These are phyloP conservation scores for Dolichallabes microphthalmus DNA, from an alignment of 2,113 vertebrate genomes.

Conservation along the genomic window DNA sequence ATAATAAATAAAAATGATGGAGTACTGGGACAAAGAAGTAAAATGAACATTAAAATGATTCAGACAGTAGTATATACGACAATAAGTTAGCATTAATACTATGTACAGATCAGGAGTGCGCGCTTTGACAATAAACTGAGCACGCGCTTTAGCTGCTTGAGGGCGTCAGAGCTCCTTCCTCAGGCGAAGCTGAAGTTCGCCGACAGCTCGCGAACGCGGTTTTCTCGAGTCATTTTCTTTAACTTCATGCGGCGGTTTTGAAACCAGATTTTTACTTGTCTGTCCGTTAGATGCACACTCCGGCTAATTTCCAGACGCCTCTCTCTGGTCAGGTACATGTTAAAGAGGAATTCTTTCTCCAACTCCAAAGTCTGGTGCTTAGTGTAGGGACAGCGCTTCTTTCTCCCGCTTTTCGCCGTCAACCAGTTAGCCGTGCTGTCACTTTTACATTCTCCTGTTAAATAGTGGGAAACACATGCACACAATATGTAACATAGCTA, in stretches of 20 bases:
- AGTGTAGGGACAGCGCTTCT: constrained; percentile 98
- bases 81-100: constrained; percentile 72
- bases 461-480: constrained; percentile 60
- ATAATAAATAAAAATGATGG: constrained; percentile 72
- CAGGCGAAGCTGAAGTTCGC: constrained; percentile 96
- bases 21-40: constrained; percentile 47
- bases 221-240: constrained; percentile 99
- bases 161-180: constrained; percentile 73
- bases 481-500: constrained; percentile 17
- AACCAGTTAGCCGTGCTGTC: constrained; percentile 93
- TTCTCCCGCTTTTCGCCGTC: constrained; percentile 95
- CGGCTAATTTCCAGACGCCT: constrained; percentile 99
- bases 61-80: constrained; percentile 59
- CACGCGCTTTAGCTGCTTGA: constrained; percentile 51
- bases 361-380: constrained; percentile 99
- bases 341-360: constrained; percentile 99
- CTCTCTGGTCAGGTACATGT: constrained; percentile 99
- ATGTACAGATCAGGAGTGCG: constrained; percentile 60
- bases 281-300: constrained; percentile 97
- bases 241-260: constrained; percentile 99
- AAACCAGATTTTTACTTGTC: constrained; percentile 99
- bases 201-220: constrained; percentile 95
- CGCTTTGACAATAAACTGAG: constrained; percentile 54
- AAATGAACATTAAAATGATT: constrained; percentile 58
- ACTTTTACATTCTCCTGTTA: constrained; percentile 83